Base-by-base conservation (phyloP, 2,797 vertebrate genomes). In the Hydrolagus colliei region DNA sequence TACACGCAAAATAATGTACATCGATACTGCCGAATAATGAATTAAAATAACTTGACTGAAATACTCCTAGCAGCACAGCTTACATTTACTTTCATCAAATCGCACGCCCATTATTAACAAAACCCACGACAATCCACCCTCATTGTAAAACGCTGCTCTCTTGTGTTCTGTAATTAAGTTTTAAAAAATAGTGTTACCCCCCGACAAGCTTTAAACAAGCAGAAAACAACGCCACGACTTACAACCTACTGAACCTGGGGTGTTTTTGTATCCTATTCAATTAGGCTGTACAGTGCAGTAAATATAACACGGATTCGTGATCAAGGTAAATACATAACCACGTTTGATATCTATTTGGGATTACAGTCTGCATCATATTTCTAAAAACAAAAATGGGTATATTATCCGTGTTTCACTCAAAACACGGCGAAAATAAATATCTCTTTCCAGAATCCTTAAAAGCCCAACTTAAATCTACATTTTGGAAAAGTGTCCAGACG, bases 401-500 rank as follows among this genome's bases (percentile, higher is more conserved):
- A 52, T 35, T 41, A 41, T 74, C 2, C 27, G 65, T 18, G 7
- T 27, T 27, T 27, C 27, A 67, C 2, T 67, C 12, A 16, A 32
- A 65, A 4, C 63, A 1, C 79, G 9, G 22, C 16, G 16, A 20
- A 84, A 71, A 35, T 68, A 67, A 77, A 77, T 8, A 11, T 20
- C 9, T 77, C 11, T 77, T 59, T 20, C 41, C 22, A 35, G 65
- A 84, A 20, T 9, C 32, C 10, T 59, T 41, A 71, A 71, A 84
- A 84, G 71, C 11, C 63, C 18, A 71, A 68, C 79, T 32, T 71
- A 84, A 41, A 84, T 52, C 9, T 71, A 41, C 65, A 84, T 84
- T 84, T 71, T 84, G 65, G 41, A 84, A 41, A 71, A 65, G 18
- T 41, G 65, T 84, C 79, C 84, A 78, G 65, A 75, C 65, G 41